Base-by-base conservation (phyloP, 2,888 invertebrate species). In the Macaria liturata region DNA sequence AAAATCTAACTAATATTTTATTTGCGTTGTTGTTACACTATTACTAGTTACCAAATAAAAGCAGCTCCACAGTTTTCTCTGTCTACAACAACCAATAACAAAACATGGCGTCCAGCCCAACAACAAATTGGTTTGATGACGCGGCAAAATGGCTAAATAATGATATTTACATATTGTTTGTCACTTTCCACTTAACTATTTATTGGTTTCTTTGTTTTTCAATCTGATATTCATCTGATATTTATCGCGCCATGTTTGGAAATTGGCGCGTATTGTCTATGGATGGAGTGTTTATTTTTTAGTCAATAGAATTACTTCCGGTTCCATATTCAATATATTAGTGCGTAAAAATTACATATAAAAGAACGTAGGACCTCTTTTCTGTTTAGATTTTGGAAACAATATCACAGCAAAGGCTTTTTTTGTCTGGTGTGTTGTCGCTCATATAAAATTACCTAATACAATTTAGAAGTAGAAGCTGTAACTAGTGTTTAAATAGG, bases 151-250 rank as follows among this genome's bases (percentile, higher is more conserved):
- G 62, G 69, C 77, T 76, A 86, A 86, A 88, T 89, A 87, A 88
- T 86, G 83, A 70, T 91, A 91, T 91, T 91, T 89, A 90, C 91
- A 91, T 91, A 87, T 85, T 91, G 91, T 88, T 88, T 91, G 90
- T 91, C 91, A 91, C 90, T 91, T 91, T 88, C 84, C 74, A 82
- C 81, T 81, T 79, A 80, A 76, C 78, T 83, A 76, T 84, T 81
- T 71, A 75, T 76, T 79, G 73, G 75, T 74, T 58, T 59, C 59
- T 54, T 59, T 62, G 56, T 60, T 67, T 42, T 65, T 65, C 58
- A 48, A 44, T 43, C 45, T 54, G 67, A 84, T 84, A 81, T 70
- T 80, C 20, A 85, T 83, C 80, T 55, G 66, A 79, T 34, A 43
- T 44, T 51, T 31, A 44, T 40, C 37, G 78, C 72, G 9, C 9